phyloP scores from a whole-genome alignment of 2,888 invertebrate genomes.

The Danaus chrysippus region DNA sequence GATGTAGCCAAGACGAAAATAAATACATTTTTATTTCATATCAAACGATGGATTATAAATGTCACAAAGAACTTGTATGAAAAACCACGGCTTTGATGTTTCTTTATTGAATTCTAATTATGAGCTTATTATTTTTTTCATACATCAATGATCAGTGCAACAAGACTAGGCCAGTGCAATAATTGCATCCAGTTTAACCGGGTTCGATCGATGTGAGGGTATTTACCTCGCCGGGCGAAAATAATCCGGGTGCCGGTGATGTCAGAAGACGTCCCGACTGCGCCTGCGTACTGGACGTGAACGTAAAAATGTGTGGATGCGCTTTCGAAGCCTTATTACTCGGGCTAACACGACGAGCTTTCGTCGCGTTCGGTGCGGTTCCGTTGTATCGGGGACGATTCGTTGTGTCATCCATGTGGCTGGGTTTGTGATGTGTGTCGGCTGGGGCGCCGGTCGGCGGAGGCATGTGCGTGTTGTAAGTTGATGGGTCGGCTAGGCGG shows the following conservation, averaged over 20 bases:
- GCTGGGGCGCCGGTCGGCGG: conserved; percentile 38
- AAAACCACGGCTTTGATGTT: too few relatives aligned
- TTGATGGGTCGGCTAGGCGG: conserved; percentile 47
- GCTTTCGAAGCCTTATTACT: conserved; percentile 44
- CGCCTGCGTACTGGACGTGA: conserved; percentile 39
- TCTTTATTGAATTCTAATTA: too few relatives aligned
- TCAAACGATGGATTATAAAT: too few relatives aligned
- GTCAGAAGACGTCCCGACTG: conserved; percentile 56
- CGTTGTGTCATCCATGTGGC: conserved; percentile 27
- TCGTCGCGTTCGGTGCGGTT: conserved; percentile 34
- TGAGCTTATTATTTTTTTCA: neutral
- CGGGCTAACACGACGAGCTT: conserved; percentile 39
- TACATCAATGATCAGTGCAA: conserved; percentile 49
- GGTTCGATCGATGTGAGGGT: conserved; percentile 78
- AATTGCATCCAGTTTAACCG: conserved; percentile 77
- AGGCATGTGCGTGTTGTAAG: conserved; percentile 40
- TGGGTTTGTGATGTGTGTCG: conserved; percentile 33
- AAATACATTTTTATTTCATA: too few relatives aligned
- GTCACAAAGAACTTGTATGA: too few relatives aligned
- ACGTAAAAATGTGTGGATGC: conserved; percentile 44
- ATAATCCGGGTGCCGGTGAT: conserved; percentile 77
- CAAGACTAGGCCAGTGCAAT: conserved; percentile 74
- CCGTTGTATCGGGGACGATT: conserved; percentile 28
- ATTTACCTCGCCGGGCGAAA: conserved; percentile 78
- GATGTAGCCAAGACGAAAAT: neutral